Conservation (phyloP, 1,140 invertebrate species). For the Drosophila willistoni region DNA sequence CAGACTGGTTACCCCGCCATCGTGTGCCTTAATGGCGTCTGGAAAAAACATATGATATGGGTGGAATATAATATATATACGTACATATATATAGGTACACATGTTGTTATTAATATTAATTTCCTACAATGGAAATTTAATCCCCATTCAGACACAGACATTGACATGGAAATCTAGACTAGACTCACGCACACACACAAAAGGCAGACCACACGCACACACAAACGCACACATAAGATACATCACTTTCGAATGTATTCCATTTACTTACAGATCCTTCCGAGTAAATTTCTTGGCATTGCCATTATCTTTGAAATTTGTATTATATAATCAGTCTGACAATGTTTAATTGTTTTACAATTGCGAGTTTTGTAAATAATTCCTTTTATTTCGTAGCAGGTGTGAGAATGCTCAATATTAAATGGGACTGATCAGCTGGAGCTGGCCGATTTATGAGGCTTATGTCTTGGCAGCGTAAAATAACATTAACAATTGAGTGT, state of each 20-base stretch:
- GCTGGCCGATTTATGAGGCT: constrained; percentile 31
- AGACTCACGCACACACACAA: constrained; percentile 21
- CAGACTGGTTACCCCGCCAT: constrained; percentile 92
- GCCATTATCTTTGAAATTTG: constrained; percentile 64
- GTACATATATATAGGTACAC: too few species aligned
- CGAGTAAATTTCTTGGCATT: constrained; percentile 61
- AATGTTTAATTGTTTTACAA: constrained; percentile 7
- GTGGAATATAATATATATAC: neutral
- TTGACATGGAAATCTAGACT: neutral
- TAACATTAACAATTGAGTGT: constrained; percentile 35
- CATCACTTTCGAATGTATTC: constrained; percentile 57
- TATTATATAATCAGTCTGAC: constrained; percentile 42
- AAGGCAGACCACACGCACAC: neutral
- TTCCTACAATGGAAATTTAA: constrained; percentile 3
- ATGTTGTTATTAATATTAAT: neutral
- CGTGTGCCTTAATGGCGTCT: constrained; percentile 95
- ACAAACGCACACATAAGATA: constrained; percentile 23
- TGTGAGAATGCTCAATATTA: constrained; percentile 54
- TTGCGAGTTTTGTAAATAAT: constrained; percentile 46
- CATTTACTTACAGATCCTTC: constrained; percentile 76
- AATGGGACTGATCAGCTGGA: constrained; percentile 59
- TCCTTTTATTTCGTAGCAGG: constrained; percentile 66
- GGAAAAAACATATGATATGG: constrained; percentile 37
- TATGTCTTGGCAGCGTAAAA: constrained; percentile 19
- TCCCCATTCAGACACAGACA: too few species aligned